Evolutionary conservation across 2,888 invertebrate species (phyloP).

Genomic region (Ernsta delagoae): DNA sequence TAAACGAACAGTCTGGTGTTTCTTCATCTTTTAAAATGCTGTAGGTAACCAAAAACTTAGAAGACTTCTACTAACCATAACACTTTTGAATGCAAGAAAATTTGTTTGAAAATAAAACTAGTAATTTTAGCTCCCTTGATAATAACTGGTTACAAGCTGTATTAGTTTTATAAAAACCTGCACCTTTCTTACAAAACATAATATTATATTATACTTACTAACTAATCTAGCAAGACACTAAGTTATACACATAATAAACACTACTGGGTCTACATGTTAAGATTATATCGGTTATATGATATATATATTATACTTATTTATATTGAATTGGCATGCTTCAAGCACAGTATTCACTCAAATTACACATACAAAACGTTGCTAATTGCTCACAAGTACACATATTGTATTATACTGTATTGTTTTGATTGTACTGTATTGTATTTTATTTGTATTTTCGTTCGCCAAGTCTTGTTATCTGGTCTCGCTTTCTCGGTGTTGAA

Average conservation of each 20-base stretch:
- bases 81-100: too few relatives aligned
- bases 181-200: conserved; percentile 8
- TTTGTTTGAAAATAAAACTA: too few relatives aligned
- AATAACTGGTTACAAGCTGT: too few relatives aligned
- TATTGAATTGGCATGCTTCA: conserved; percentile 58
- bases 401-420: not conserved
- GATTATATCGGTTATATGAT: not conserved
- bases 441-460: conserved; percentile 27
- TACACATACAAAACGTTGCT: conserved; percentile 37
- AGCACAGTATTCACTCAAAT: conserved; percentile 41
- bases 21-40: too few relatives aligned
- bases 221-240: conserved; percentile 8
- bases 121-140: too few relatives aligned
- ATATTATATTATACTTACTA: too few relatives aligned
- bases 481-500: conserved; percentile 31
- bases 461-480: conserved; percentile 30
- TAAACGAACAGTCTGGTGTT: too few relatives aligned
- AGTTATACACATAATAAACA: conserved; percentile 55
- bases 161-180: not conserved
- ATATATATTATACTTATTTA: too few relatives aligned
- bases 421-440: conserved; percentile 24
- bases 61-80: too few relatives aligned
- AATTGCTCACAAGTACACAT: conserved; percentile 45
- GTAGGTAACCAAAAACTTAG: too few relatives aligned
- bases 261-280: conserved; percentile 72